Base-by-base conservation (phyloP, 2,888 invertebrate species). In the Metalampra italica region DNA sequence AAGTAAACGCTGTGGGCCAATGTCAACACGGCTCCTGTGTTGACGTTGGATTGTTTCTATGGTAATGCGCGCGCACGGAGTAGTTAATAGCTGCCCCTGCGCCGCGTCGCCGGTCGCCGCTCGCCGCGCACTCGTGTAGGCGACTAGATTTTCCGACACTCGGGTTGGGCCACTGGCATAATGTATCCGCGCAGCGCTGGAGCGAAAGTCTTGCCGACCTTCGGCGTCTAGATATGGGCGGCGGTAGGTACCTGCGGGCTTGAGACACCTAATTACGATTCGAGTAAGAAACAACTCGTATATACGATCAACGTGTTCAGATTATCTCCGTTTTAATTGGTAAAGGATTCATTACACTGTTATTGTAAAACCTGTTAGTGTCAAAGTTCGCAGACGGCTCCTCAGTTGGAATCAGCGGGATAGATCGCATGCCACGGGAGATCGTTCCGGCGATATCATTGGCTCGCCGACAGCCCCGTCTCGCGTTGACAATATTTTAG, bases 181-280 rank as follows among this genome's bases (percentile, higher is more conserved):
- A 75, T 78, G 68, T 71, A 64, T 71, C 71, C 69, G 65, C 65
- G 61, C 69, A 59, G 60, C 59, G 59, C 64, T 62, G 67, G 66
- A 82, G 88, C 87, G 88, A 89, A 89, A 88, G 87, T 88, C 82
- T 86, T 56, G 76, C 69, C 79, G 88, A 84, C 88, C 88, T 88
- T 89, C 88, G 72, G 64, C 64, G 70, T 64, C 86, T 82, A 75
- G 82, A 84, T 87, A 86, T 82, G 80, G 83, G 68, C 75, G 78
- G 73, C 68, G 75, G 71, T 77, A 73, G 73, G 71, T 76, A 78
- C 71, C 70, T 71, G 69, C 65, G 66, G 66, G 70, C 73, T 74
- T 58, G 77, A 73, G 72, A 78, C 69, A 76, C 77, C 80, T 78
- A 79, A 78, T 78, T 75, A 71, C 64, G 65, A 73, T 70, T 74